phyloP scores from a whole-genome alignment of 1,140 invertebrate species.

The Ephestia elutella region DNA sequence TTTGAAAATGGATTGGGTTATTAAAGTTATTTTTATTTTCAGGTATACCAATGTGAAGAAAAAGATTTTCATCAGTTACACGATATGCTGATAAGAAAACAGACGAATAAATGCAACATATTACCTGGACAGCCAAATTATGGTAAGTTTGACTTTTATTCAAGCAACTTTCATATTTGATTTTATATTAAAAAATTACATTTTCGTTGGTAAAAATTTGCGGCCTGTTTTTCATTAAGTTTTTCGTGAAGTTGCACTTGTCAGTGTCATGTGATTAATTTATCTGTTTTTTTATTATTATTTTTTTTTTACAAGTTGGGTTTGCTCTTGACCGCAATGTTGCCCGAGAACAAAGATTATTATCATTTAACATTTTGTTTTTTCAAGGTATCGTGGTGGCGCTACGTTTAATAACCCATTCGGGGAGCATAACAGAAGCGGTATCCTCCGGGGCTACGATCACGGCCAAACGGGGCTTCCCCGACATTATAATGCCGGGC shows the following conservation, averaged over 20 bases:
- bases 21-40: slow-evolving; percentile 25
- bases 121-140: slow-evolving; percentile 83
- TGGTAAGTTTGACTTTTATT: slow-evolving; percentile 60
- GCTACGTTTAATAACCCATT: slow-evolving; percentile 50
- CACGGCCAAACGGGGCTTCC: slow-evolving; percentile 92
- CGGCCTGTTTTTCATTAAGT: too few relatives aligned
- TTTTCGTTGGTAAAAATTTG: too few relatives aligned
- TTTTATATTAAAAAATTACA: too few relatives aligned
- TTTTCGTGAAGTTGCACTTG: too few relatives aligned
- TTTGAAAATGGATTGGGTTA: too few relatives aligned
- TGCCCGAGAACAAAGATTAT: too few relatives aligned
- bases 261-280: too few relatives aligned
- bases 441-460: slow-evolving; percentile 81
- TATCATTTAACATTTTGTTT: too few relatives aligned
- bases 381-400: slow-evolving; percentile 67
- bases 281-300: too few relatives aligned
- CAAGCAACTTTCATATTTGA: too few relatives aligned
- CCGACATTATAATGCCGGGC: slow-evolving; percentile 96
- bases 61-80: slow-evolving; percentile 93
- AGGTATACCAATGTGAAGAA: slow-evolving; percentile 91
- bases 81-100: slow-evolving; percentile 89
- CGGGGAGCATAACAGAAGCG: slow-evolving; percentile 57
- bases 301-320: too few relatives aligned
- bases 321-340: too few relatives aligned
- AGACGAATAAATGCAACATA: slow-evolving; percentile 87